Evolutionary conservation across 2,797 vertebrate species (phyloP), one percentile per base, ranked within the genome.

Genomic region (Neopelma chrysocephalum): DNA sequence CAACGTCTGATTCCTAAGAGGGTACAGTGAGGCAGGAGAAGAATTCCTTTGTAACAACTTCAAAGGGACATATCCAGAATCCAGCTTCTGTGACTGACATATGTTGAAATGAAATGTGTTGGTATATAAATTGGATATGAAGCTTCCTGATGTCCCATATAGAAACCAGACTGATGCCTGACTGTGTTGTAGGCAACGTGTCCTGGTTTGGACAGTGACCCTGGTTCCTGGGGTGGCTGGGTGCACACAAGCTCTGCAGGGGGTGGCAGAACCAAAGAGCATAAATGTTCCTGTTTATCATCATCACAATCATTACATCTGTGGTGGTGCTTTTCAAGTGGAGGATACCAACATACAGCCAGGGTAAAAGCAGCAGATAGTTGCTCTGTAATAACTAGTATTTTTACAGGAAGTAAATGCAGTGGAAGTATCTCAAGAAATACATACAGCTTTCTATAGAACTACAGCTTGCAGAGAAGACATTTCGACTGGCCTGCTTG

Each of bases 201-300:
- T 72, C 32, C 11, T 76, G 43, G 20, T 66, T 51, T 79, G 75
- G 31, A 15, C 10, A 15, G 32, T 10, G 32, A 42, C 56, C 8
- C 2, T 1, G 32, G 47, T 32, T 3, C 1, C 23, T 57, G 34
- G 10, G 23, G 26, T 12, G 60, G 31, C 47, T 0, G 1, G 38
- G 31, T 1, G 5, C 15, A 15, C 32, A 9, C 25, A 9, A 34
- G 31, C 47, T 82, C 43, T 69, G 14, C 20, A 57, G 50, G 23
- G 23, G 29, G 3, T 12, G 27, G 43, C 54, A 34, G 47, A 71
- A 57, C 48, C 29, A 22, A 62, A 53, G 5, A 69, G 47, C 1
- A 0, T 40, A 43, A 80, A 43, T 48, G 21, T 42, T 73, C 62
- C 51, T 89, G 15, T 64, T 88, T 34, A 15, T 42, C 48, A 20